These are phyloP conservation scores for Pentamera pediparva DNA, from an alignment of 53 echinoderm and acorn worm species.

Conservation along the genomic window DNA sequence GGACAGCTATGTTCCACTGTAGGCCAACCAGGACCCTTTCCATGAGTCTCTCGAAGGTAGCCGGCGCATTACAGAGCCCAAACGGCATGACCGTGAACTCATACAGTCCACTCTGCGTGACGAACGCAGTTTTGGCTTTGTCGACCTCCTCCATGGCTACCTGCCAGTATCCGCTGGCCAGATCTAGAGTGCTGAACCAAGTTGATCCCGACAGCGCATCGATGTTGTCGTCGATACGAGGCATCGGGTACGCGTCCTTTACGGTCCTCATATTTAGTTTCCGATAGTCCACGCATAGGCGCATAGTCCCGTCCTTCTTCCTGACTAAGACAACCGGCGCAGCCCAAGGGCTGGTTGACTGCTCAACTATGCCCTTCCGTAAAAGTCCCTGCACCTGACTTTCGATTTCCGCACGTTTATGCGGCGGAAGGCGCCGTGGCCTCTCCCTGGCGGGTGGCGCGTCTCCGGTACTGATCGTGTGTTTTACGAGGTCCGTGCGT, in stretches of 20 bases:
- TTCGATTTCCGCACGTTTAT: slow-evolving; percentile 34
- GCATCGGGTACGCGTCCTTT: slow-evolving; percentile 69
- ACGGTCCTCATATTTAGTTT: slow-evolving; percentile 47
- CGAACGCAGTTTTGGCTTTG: slow-evolving; percentile 49
- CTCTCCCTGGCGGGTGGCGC: slow-evolving; percentile 38
- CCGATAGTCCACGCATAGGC: slow-evolving; percentile 58
- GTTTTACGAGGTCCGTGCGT: slow-evolving; percentile 46
- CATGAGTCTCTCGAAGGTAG: slow-evolving; percentile 66
- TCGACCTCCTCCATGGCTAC: slow-evolving; percentile 45
- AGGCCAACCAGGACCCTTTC: slow-evolving; percentile 56
- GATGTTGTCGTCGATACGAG: slow-evolving; percentile 53
- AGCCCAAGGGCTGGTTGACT: slow-evolving; percentile 63
- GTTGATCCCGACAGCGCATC: slow-evolving; percentile 43
- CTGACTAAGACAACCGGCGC: slow-evolving; percentile 47
- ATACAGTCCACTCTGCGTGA: slow-evolving; percentile 47
- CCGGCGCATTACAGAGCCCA: slow-evolving; percentile 52
- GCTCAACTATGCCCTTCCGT: slow-evolving; percentile 42
- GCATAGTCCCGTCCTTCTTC: slow-evolving; percentile 66
- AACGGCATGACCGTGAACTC: slow-evolving; percentile 62
- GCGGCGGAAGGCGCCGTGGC: slow-evolving; percentile 30
- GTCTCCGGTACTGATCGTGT: slow-evolving; percentile 39
- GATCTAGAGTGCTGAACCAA: slow-evolving; percentile 62
- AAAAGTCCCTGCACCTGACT: slow-evolving; percentile 39
- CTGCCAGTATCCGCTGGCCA: slow-evolving; percentile 67
- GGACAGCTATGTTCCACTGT: slow-evolving; percentile 55